Percentiles rank a stretch among this genome's conserved stretches.
phyloP scores from a whole-genome alignment of 2,113 vertebrate species.

The Megatriorchis doriae region DNA sequence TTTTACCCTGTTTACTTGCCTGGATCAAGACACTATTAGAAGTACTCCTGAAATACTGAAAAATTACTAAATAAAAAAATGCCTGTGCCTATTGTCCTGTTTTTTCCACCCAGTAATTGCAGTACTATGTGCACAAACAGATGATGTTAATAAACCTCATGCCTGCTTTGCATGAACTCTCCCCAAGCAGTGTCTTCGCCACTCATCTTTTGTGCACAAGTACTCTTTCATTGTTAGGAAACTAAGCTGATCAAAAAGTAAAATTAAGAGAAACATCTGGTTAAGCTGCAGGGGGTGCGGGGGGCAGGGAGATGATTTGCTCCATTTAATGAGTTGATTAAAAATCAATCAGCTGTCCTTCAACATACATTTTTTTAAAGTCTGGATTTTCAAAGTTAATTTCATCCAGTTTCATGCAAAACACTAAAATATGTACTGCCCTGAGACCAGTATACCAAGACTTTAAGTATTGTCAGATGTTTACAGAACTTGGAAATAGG shows the following conservation, averaged over 20 bases:
- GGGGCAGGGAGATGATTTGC: background rate
- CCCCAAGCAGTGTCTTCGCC: background rate
- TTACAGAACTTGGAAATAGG: slow-evolving; percentile 65
- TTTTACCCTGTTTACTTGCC: background rate
- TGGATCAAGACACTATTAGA: background rate
- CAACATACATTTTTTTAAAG: background rate
- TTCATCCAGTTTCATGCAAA: background rate
- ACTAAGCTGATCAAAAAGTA: background rate
- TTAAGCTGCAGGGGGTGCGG: background rate
- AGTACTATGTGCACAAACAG: background rate
- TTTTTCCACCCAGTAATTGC: background rate
- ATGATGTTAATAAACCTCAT: background rate
- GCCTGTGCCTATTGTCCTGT: background rate
- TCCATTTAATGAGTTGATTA: background rate
- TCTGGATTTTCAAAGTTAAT: background rate
- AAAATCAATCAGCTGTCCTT: background rate
- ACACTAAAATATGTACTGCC: background rate
- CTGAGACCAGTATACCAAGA: background rate
- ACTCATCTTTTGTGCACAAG: background rate
- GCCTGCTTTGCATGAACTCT: background rate
- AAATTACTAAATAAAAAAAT: background rate
- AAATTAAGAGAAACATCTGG: background rate
- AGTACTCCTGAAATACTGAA: background rate
- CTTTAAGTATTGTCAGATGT: slow-evolving; percentile 70
- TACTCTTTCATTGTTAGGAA: background rate